These are phyloP conservation scores for Conus ventricosus DNA, from an alignment of 1,140 invertebrate species.

Conservation along the genomic window DNA sequence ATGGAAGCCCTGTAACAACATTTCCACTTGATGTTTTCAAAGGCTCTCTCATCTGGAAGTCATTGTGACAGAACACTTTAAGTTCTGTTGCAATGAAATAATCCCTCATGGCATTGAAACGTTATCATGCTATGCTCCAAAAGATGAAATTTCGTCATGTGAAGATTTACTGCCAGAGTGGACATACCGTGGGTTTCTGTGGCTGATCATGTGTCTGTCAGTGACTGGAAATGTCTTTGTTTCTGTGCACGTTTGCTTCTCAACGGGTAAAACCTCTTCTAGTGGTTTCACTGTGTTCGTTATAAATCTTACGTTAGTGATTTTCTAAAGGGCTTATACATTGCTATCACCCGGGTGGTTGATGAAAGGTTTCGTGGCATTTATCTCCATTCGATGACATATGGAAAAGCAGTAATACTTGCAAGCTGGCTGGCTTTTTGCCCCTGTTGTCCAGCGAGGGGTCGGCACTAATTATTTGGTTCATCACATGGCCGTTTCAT, in stretches of 20 bases:
- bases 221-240: background rate
- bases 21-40: background rate
- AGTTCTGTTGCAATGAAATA: background rate
- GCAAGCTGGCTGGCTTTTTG: background rate
- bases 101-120: background rate
- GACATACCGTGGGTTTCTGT: background rate
- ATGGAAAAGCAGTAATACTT: background rate
- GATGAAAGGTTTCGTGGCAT: background rate
- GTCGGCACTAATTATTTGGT: background rate
- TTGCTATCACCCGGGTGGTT: background rate
- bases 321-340: background rate
- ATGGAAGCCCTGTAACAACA: background rate
- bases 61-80: background rate
- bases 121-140: background rate
- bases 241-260: background rate
- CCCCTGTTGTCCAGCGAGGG: background rate
- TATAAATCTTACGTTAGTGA: background rate
- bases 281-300: background rate
- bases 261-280: background rate
- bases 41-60: background rate
- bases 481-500: conserved; percentile 3
- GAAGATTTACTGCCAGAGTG: background rate
- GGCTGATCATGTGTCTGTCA: background rate
- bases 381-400: background rate
- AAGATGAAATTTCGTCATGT: background rate